Evolutionary conservation across 35 echinoderm and acorn worm species (phyloP).

Genomic region (Chiridota heheva): DNA sequence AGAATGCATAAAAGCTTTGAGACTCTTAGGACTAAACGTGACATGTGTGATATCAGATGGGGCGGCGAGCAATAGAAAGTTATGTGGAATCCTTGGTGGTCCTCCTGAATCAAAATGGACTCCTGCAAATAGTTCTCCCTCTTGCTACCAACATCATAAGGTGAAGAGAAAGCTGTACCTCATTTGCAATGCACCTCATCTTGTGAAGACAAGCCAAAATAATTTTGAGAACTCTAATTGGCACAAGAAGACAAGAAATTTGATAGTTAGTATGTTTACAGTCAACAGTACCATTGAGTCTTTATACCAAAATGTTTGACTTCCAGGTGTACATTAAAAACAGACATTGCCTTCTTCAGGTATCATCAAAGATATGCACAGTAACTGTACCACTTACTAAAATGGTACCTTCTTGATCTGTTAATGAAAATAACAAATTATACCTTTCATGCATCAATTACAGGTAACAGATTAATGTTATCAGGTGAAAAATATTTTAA

Average conservation of each 20-base stretch:
- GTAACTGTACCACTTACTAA: no score
- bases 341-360: no score
- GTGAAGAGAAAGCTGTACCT: background rate
- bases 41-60: constrained; percentile 48
- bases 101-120: background rate
- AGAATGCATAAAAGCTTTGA: constrained; percentile 25
- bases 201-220: background rate
- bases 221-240: constrained; percentile 22
- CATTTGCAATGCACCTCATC: background rate
- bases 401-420: no score
- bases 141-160: no score
- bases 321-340: no score
- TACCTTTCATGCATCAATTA: no score
- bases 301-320: no score
- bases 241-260: background rate
- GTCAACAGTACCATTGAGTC: no score
- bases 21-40: constrained; percentile 49
- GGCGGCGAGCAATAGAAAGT: constrained; percentile 48
- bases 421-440: no score
- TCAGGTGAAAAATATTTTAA: no score
- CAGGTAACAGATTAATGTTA: no score
- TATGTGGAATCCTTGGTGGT: constrained; percentile 2
- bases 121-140: background rate
- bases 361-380: no score
- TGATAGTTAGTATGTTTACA: constrained; percentile 1